A percentile compares a stretch with the other conserved stretches of the same genome.
These are phyloP conservation scores for Pelodiscus sinensis DNA, from an alignment of 2,113 vertebrate genomes.

Conservation along the genomic window DNA sequence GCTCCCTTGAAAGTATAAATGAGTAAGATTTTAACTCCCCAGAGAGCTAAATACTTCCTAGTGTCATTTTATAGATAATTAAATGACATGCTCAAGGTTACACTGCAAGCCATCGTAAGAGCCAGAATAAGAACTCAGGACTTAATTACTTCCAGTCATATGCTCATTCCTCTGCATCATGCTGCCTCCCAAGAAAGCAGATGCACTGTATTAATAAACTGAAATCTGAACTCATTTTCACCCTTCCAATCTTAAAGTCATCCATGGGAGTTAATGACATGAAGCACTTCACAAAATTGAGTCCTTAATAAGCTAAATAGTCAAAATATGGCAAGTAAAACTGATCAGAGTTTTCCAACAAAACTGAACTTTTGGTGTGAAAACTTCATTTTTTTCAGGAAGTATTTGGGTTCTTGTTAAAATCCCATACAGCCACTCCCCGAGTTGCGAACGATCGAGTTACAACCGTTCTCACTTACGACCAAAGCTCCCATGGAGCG, in stretches of 20 bases:
- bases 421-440: too few relatives aligned
- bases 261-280: background rate
- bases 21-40: background rate
- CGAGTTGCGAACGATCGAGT: too few relatives aligned
- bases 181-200: background rate
- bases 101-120: background rate
- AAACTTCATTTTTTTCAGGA: background rate
- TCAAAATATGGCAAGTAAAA: background rate
- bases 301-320: background rate
- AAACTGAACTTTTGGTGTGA: background rate
- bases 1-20: background rate
- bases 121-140: background rate
- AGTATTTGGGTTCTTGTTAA: background rate
- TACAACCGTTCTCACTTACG: too few relatives aligned
- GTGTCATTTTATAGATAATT: background rate
- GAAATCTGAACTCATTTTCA: background rate
- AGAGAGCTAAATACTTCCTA: background rate
- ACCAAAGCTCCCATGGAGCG: too few relatives aligned
- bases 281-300: background rate
- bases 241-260: background rate
- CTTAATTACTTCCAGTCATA: background rate
- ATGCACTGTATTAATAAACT: conserved; percentile 11
- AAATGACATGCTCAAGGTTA: background rate
- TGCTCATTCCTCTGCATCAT: background rate
- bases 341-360: background rate